Evolutionary conservation across 35 echinoderm and acorn worm genomes (phyloP).

Genomic region (Heliocidaris erythrogramma): DNA sequence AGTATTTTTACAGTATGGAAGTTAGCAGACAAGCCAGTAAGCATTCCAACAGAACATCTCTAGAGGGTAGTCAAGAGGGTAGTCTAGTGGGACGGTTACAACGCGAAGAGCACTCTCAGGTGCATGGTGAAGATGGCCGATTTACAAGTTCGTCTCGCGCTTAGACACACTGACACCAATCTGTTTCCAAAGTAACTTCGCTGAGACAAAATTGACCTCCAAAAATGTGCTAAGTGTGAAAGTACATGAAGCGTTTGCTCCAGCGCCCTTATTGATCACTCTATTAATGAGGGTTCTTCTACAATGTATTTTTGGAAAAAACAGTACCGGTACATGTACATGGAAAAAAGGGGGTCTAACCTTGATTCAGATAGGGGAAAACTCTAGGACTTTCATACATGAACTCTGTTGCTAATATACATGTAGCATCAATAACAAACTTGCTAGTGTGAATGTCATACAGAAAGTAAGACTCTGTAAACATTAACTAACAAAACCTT

Average conservation of each 20-base stretch:
- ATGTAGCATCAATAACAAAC: not conserved
- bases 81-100: not conserved
- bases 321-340: not conserved
- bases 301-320: not conserved
- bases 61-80: not conserved
- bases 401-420: not conserved
- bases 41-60: not conserved
- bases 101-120: not conserved
- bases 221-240: not conserved
- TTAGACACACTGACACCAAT: not conserved
- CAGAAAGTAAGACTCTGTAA: too few species aligned
- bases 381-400: not conserved
- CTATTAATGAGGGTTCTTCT: not conserved
- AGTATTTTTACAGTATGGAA: too few species aligned
- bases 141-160: not conserved
- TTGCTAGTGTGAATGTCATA: too few species aligned
- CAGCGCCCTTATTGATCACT: not conserved
- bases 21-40: too few species aligned
- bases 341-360: not conserved
- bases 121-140: not conserved
- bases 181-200: not conserved
- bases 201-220: not conserved
- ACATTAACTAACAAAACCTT: too few species aligned
- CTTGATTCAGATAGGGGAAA: not conserved
- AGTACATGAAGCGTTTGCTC: not conserved